Base-by-base conservation (phyloP, 2,888 invertebrate species). In the Drosophila monieri region DNA sequence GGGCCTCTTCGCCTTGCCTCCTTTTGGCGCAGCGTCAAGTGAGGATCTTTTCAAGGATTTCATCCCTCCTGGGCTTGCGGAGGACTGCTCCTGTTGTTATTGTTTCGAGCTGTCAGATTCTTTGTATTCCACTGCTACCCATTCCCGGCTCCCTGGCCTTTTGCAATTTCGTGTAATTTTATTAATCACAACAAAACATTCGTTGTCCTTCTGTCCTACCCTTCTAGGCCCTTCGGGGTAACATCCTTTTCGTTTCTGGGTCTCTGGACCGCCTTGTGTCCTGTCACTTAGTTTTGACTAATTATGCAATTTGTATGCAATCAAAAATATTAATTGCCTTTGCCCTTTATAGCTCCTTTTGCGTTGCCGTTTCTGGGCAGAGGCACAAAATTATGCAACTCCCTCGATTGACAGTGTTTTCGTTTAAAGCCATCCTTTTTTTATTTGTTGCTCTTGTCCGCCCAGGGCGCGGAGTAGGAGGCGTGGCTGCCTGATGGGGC, bases 271-370 rank as follows among this genome's bases (percentile, higher is more conserved):
- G 15, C 60, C 60, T 46, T 64, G 37, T 56, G 37, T 48, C 49
- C 67, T 76, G 78, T 74, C 78, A 84, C 73, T 80, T 80, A 71
- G 66, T 68, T 80, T 88, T 86, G 88, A 86, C 88, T 88, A 88
- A 88, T 85, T 86, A 84, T 80, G 80, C 87, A 86, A 84, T 84
- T 88, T 84, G 87, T 86, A 84, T 76, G 83, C 83, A 87, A 87
- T 87, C 62, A 81, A 87, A 81, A 87, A 73, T 79, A 85, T 81
- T 81, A 85, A 79, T 87, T 85, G 60, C 64, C 41, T 43, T 44
- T 51, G 43, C 67, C 64, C 60, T 52, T 47, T 37, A 65, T 27
- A 0, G 9, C 58, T 27, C 32, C 51, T 43, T 21, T 32, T 35
- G 10, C 8, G 30, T 51, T 52, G 30, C 23, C 35, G 32, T 15